These are phyloP conservation scores for Cyanistes caeruleus DNA, from an alignment of 2,113 vertebrate genomes.

Conservation along the genomic window DNA sequence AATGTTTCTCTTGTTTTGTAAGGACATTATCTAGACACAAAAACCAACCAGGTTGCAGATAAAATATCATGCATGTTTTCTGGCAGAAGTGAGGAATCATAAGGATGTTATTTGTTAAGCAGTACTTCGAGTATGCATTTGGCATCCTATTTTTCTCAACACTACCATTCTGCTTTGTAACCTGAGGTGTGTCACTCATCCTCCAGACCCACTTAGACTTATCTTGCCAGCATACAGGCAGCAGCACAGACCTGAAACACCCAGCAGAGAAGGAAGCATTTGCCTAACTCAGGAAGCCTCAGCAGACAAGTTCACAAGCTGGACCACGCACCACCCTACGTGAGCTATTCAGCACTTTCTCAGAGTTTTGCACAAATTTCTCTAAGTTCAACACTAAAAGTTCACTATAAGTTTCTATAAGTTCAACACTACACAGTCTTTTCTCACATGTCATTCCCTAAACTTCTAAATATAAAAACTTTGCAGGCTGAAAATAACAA, in stretches of 20 bases:
- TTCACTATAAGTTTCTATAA: background rate
- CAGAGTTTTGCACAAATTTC: background rate
- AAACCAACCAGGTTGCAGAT: background rate
- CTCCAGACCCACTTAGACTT: background rate
- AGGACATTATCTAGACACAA: background rate
- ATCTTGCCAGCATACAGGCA: background rate
- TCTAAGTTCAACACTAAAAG: background rate
- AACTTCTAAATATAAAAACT: background rate
- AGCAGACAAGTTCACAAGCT: background rate
- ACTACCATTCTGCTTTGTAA: background rate
- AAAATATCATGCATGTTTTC: background rate
- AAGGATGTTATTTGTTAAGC: background rate
- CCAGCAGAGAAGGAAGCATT: background rate
- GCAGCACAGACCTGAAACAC: background rate
- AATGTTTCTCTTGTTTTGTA: background rate
- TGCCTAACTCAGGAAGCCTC: background rate
- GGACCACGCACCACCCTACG: background rate
- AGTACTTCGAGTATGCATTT: background rate
- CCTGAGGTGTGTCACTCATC: background rate
- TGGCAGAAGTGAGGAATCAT: background rate
- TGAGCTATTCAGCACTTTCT: background rate
- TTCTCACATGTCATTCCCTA: background rate
- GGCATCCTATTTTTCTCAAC: background rate
- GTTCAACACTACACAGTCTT: rapidly evolving
- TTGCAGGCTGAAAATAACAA: background rate